Evolutionary conservation across 2,797 vertebrate species (phyloP), one percentile per base, ranked within the genome.

Genomic region (Anguilla pacifica): DNA sequence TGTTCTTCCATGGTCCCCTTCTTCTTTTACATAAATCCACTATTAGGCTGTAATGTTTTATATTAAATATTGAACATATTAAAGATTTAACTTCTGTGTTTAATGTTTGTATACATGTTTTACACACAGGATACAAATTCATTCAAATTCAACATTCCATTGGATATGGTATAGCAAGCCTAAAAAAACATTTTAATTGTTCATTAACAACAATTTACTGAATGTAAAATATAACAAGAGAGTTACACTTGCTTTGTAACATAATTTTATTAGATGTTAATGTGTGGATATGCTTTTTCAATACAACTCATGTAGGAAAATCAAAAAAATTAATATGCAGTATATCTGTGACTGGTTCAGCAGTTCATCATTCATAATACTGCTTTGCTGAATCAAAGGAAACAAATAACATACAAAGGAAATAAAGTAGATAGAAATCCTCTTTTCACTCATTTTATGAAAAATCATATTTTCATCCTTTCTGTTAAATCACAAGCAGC

Each of bases 231-330:
- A 10, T 11, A 82, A 7, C 17, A 22, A 82, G 25, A 82, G 6
- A 51, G 51, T 22, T 51, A 82, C 72, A 53, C 64, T 86, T 86
- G 11, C 43, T 46, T 28, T 74, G 15, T 86, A 86, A 53, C 13
- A 53, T 72, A 86, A 11, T n/a, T 64, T 64, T 85, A 85, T 59
- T 43, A 17, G 39, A 86, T 57, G 17, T 72, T 51, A 51, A 82
- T 82, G 79, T 22, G n/a, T 43, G 39, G 7, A 82, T 22, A 25
- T 51, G 46, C 6, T 82, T 82, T 43, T 9, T 25, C 22, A n/a
- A 82, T n/a, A 82, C 43, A 82, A 51, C 6, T 82, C 6, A 82
- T 49, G 11, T 82, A 51, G 10, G 79, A 82, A 25, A 43, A 79
- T 43, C 13, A 77, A 39, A 19, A 6, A 79, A 79, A 79, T 74